Base-by-base conservation (phyloP, 2,888 invertebrate species). In the Microctonus brassicae region DNA sequence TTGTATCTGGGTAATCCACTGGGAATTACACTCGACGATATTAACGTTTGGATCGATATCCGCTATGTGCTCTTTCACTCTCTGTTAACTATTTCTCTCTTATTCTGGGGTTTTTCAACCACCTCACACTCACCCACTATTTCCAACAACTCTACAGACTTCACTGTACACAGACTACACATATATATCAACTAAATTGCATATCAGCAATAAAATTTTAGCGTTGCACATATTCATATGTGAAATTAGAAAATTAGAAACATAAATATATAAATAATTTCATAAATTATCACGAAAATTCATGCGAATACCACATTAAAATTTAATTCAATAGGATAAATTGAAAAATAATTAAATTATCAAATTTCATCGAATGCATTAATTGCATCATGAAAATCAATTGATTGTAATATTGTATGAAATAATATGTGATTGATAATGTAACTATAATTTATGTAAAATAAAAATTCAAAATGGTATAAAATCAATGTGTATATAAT, bases 11-110 rank as follows among this genome's bases (percentile, higher is more conserved):
- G 47, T 47, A 47, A 47, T 47, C 20, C 20, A 17, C 7, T 47
- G 47, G 47, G 47, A 47, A 47, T 47, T 47, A 47, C 47, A 20
- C 47, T 47, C 47, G 47, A 47, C 47, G 20, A 47, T 47, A 47
- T 47, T 47, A 47, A 17, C 47, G 20, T 47, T 47, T 1, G 20
- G 20, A 47, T 47, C 47, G 47, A 47, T 47, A 47, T 7, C 17
- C 17, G 7, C 17, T 47, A 47, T 47, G 7, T 17, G n/a, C 47
- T 47, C 17, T 39, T 39, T 39, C n/a, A 39, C n/a, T 39, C 39
- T n/a, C 39, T n/a, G n/a, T 13, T n/a, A 13, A 39, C n/a, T 39
- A 4, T 47, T 20, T 47, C 47, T n/a, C 17, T n/a, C 17, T 47
- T 17, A 47, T n/a, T 2, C 9, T 5, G 1, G 7, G 17, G 47